Conservation (phyloP, 2,113 vertebrate species). For the Rhynchopsitta pachyrhyncha region DNA sequence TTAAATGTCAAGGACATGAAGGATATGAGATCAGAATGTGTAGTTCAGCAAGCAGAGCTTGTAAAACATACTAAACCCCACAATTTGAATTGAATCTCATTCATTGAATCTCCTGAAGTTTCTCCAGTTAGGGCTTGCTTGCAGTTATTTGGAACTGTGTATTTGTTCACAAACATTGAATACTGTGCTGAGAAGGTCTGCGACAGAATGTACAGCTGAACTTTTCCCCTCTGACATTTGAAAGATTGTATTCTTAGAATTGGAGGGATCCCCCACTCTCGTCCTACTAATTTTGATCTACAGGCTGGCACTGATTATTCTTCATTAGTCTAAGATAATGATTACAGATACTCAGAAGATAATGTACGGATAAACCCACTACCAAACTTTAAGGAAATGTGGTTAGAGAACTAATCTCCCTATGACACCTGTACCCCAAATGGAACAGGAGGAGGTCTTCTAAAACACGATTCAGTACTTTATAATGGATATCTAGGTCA, state of each 20-base stretch:
- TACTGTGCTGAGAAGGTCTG: neutral
- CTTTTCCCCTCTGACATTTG: neutral
- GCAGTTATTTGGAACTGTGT: neutral
- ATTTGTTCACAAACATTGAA: neutral
- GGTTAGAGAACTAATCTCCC: neutral
- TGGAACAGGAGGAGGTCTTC: neutral
- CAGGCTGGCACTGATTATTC: neutral
- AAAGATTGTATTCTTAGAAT: neutral
- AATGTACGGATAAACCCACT: neutral
- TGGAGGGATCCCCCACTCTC: neutral
- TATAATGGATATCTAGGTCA: neutral
- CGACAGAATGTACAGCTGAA: neutral
- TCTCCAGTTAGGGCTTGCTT: neutral
- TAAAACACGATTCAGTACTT: neutral
- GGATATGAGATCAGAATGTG: neutral
- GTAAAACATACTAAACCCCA: neutral
- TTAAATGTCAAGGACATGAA: neutral
- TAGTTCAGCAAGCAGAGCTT: neutral
- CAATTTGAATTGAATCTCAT: neutral
- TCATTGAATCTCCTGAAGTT: neutral
- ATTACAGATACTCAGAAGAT: neutral
- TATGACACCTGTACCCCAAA: neutral
- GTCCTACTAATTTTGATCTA: fast-evolving
- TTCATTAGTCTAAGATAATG: neutral
- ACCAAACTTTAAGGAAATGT: neutral